Percentiles rank a stretch among this genome's conserved stretches.
These are phyloP conservation scores for Lophotriccus pileatus DNA, from an alignment of 2,797 vertebrate genomes.

Conservation along the genomic window DNA sequence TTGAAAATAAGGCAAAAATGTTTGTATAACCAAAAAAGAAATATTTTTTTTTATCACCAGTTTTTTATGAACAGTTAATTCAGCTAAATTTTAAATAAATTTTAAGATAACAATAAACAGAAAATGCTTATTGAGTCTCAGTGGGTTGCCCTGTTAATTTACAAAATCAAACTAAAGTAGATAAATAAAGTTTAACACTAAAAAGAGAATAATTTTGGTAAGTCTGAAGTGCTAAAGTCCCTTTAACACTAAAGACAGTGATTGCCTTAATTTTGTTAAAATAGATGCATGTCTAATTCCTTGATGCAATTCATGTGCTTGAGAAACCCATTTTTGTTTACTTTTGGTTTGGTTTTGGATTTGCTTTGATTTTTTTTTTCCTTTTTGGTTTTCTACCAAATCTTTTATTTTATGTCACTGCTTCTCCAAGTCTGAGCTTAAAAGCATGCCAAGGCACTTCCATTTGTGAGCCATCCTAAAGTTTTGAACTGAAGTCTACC, in stretches of 20 bases:
- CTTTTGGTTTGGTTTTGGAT: background rate
- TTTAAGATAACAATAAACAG: slow-evolving; percentile 18
- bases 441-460: slow-evolving; percentile 74
- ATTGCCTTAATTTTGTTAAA: slow-evolving; percentile 70
- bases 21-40: background rate
- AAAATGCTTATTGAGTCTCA: slow-evolving; percentile 70
- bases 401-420: slow-evolving; percentile 69
- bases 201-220: slow-evolving; percentile 77
- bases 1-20: background rate
- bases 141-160: slow-evolving; percentile 55
- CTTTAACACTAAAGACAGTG: slow-evolving; percentile 77
- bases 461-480: slow-evolving; percentile 68
- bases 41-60: background rate
- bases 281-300: slow-evolving; percentile 74
- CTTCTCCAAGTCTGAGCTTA: slow-evolving; percentile 72
- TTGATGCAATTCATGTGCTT: slow-evolving; percentile 73
- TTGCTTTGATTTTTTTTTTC: background rate
- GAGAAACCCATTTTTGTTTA: slow-evolving; percentile 70
- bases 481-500: slow-evolving; percentile 66
- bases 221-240: slow-evolving; percentile 77
- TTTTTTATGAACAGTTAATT: background rate
- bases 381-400: slow-evolving; percentile 52
- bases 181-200: slow-evolving; percentile 72
- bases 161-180: slow-evolving; percentile 62
- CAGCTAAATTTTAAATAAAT: background rate